Evolutionary conservation across 2,797 vertebrate species (phyloP).

Genomic region (Halcyon chelicuti): DNA sequence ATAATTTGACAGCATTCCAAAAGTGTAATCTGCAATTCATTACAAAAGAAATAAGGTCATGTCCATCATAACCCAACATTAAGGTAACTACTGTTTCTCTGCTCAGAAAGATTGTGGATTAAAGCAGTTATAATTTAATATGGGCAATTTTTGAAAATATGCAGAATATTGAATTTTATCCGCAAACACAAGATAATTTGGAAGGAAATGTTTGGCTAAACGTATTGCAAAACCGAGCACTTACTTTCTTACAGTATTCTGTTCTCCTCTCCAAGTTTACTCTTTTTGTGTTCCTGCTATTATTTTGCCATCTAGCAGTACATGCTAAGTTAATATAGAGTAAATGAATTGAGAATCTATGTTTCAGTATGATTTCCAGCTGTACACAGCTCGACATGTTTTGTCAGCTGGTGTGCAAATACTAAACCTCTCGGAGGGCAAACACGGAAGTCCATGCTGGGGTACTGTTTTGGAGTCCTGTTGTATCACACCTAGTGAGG

Average conservation of each 20-base stretch:
- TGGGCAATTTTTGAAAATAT: not conserved
- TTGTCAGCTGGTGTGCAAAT: not conserved
- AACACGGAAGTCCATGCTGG: not conserved
- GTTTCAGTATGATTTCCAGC: not conserved
- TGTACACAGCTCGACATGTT: not conserved
- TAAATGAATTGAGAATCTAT: not conserved
- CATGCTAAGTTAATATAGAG: not conserved
- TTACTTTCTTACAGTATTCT: not conserved
- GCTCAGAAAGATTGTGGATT: slow-evolving; percentile 39
- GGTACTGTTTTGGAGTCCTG: not conserved
- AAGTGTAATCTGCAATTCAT: slow-evolving; percentile 39
- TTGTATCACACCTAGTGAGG: not conserved
- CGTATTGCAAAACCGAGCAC: not conserved
- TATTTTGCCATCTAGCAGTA: not conserved
- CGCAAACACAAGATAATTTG: not conserved
- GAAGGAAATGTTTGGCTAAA: not conserved
- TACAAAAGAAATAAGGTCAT: slow-evolving; percentile 42
- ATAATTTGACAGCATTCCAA: slow-evolving; percentile 37
- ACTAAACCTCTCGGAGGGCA: not conserved
- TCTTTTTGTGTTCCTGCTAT: not conserved
- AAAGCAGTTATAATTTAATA: not conserved
- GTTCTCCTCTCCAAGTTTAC: not conserved
- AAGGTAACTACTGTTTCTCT: slow-evolving; percentile 27
- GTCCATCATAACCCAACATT: not conserved
- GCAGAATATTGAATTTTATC: not conserved